phyloP scores from a whole-genome alignment of 2,797 vertebrate species.

The Babyrousa celebensis region DNA sequence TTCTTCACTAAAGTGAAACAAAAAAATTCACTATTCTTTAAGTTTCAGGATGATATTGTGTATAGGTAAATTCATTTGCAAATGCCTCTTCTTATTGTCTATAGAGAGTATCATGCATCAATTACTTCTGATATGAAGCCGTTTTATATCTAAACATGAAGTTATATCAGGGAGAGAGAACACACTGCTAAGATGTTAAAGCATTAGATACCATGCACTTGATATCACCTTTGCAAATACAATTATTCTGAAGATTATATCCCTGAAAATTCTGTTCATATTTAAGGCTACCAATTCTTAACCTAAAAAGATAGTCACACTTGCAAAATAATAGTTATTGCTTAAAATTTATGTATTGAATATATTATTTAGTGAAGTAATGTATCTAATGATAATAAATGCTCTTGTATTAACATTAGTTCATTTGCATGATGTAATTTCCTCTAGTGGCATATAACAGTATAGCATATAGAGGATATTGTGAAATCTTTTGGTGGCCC shows the following conservation, averaged over 20 bases:
- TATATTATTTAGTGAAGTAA: constrained; percentile 26
- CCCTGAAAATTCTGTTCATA: background rate
- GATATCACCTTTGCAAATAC: background rate
- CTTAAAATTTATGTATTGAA: background rate
- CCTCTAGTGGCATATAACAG: background rate
- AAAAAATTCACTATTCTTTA: constrained; percentile 20
- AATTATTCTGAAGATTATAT: background rate
- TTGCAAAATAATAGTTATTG: background rate
- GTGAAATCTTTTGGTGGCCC: background rate
- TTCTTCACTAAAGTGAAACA: constrained; percentile 66
- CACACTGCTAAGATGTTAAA: background rate
- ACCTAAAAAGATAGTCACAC: background rate
- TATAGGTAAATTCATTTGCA: background rate
- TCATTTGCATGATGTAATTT: constrained; percentile 1
- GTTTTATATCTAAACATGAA: constrained; percentile 34
- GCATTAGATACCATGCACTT: background rate
- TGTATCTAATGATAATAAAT: background rate
- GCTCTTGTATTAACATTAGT: background rate
- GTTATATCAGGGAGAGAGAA: background rate
- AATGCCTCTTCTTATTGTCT: constrained; percentile 4
- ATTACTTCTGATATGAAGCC: background rate
- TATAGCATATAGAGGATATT: background rate
- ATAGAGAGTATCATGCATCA: constrained; percentile 3
- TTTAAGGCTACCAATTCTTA: background rate
- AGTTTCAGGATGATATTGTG: background rate